Conservation (phyloP, 2,113 vertebrate species). For the Bos indicus region DNA sequence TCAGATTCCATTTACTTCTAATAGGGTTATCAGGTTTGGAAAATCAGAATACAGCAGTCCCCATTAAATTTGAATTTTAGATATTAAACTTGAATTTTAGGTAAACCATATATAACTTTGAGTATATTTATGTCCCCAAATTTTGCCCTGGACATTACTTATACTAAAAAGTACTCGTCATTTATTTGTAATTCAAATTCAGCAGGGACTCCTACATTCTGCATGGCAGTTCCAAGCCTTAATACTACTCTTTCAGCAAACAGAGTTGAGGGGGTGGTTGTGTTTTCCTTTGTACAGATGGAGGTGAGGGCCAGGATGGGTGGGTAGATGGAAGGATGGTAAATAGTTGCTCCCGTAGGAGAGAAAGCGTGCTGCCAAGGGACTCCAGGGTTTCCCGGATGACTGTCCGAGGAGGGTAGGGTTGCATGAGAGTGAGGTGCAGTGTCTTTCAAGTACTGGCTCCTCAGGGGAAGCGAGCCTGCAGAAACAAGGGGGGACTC, state of each 20-base stretch:
- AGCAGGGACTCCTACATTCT: neutral
- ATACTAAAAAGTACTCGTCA: neutral
- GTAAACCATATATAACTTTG: neutral
- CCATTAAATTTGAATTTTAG: conserved; percentile 19
- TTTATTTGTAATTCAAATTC: neutral
- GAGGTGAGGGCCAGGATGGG: neutral
- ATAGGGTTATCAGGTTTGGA: neutral
- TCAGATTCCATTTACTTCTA: neutral
- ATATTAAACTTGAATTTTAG: conserved; percentile 23
- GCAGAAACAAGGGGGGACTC: rapidly evolving
- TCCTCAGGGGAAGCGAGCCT: neutral
- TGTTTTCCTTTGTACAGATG: neutral
- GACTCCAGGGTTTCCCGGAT: neutral
- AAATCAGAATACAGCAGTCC: neutral
- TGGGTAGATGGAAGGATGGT: neutral
- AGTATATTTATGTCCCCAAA: neutral
- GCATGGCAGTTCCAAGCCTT: neutral
- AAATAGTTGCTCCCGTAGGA: neutral
- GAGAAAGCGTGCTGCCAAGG: neutral
- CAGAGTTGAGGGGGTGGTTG: neutral
- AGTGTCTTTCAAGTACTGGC: neutral
- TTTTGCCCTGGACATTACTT: neutral
- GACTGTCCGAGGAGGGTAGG: neutral
- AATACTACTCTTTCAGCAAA: neutral
- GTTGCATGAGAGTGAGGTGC: rapidly evolving